Conservation (phyloP, 1,140 invertebrate genomes). For the Atta cephalotes region DNA sequence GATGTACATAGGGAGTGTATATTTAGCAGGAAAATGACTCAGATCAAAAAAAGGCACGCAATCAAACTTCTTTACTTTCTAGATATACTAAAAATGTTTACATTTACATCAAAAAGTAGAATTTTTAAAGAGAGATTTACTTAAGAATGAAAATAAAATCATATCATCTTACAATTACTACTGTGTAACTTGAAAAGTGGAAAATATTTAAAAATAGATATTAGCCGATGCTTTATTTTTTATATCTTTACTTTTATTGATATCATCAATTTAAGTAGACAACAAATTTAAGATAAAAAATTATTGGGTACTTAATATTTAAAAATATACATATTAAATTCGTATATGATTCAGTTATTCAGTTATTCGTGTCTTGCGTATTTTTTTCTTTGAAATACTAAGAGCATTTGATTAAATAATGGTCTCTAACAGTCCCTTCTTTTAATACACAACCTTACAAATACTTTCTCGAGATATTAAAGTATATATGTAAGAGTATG, state of each 20-base stretch:
- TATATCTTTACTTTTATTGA: background rate
- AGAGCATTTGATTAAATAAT: too few relatives aligned
- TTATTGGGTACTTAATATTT: background rate
- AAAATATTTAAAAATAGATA: background rate
- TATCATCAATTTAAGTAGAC: background rate
- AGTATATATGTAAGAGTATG: too few relatives aligned
- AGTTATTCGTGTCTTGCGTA: too few relatives aligned
- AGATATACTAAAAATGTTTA: background rate
- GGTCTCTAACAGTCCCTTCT: too few relatives aligned
- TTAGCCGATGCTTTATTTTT: background rate
- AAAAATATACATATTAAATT: background rate
- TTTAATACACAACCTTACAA: too few relatives aligned
- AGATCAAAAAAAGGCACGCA: background rate
- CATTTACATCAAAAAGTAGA: background rate
- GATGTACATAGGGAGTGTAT: background rate
- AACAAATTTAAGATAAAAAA: background rate
- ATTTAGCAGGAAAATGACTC: background rate
- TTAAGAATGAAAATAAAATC: background rate
- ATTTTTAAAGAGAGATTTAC: background rate
- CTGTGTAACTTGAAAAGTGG: background rate
- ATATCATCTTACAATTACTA: background rate
- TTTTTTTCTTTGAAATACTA: too few relatives aligned
- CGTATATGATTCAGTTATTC: too few relatives aligned
- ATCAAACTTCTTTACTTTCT: background rate
- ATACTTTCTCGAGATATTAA: too few relatives aligned